Conservation (phyloP, 2,113 vertebrate species). For the Herpailurus yagouaroundi region DNA sequence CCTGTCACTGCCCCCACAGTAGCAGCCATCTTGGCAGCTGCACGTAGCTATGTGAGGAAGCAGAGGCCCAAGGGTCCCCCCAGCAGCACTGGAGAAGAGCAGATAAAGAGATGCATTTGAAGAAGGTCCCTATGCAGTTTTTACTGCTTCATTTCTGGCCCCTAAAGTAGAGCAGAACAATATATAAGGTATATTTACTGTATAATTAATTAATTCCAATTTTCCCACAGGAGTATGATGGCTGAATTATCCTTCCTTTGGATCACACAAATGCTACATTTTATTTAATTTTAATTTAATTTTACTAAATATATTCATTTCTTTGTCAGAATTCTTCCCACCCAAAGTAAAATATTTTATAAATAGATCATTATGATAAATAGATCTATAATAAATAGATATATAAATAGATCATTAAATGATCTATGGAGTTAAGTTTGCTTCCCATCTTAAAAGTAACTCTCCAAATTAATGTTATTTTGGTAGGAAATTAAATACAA, state of each 20-base stretch:
- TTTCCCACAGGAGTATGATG: not conserved
- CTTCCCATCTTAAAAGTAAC: not conserved
- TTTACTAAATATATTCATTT: not conserved
- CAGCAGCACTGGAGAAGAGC: not conserved
- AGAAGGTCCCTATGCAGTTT: not conserved
- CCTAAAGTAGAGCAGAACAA: not conserved
- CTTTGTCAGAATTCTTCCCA: constrained; percentile 38
- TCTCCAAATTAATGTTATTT: constrained; percentile 7
- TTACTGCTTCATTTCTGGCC: not conserved
- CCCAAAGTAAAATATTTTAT: constrained; percentile 12
- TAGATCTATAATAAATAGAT: too few relatives aligned
- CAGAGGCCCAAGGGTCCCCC: not conserved
- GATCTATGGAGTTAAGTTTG: not conserved
- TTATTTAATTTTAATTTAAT: constrained; percentile 10
- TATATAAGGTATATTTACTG: not conserved
- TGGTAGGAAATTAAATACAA: constrained; percentile 16
- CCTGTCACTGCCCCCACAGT: not conserved
- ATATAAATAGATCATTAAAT: not conserved
- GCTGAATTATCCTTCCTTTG: not conserved
- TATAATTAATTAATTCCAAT: not conserved
- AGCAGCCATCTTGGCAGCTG: not conserved
- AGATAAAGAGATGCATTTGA: not conserved
- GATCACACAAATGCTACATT: not conserved
- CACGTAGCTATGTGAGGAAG: not conserved
- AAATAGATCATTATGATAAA: not conserved